Conservation (phyloP, 2,113 vertebrate species). For the Equus przewalskii region DNA sequence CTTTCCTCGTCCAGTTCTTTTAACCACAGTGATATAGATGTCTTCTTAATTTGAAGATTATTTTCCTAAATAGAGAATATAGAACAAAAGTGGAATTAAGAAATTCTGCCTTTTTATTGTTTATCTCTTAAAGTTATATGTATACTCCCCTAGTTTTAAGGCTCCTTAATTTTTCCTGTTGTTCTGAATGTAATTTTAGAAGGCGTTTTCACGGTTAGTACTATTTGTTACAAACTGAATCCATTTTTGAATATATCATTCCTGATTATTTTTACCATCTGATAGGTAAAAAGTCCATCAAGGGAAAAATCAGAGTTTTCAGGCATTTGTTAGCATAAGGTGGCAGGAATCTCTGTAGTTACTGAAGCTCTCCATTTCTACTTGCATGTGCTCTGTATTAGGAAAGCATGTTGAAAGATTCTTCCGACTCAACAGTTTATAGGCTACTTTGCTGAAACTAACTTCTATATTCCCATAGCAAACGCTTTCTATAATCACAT, state of each 20-base stretch:
- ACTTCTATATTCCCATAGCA: not conserved
- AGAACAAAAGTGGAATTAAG: not conserved
- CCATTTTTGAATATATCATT: not conserved
- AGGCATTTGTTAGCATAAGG: not conserved
- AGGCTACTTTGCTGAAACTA: not conserved
- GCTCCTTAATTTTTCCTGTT: not conserved
- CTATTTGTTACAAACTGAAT: not conserved
- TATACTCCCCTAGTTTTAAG: too few species aligned
- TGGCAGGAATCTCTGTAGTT: not conserved
- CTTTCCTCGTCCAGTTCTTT: not conserved
- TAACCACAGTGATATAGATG: not conserved
- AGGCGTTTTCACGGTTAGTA: not conserved
- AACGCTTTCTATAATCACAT: not conserved
- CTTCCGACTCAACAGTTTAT: not conserved
- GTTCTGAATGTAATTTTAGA: conserved; percentile 30
- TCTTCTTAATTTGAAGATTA: not conserved
- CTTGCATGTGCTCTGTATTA: not conserved
- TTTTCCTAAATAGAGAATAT: not conserved
- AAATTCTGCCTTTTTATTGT: not conserved
- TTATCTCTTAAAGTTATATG: not conserved
- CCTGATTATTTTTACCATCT: not conserved
- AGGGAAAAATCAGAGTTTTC: not conserved
- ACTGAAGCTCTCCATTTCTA: not conserved
- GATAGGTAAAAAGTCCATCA: not conserved
- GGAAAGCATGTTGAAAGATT: not conserved